Conservation (phyloP, 2,797 vertebrate genomes). For the Sebastiscus albofasciatus region DNA sequence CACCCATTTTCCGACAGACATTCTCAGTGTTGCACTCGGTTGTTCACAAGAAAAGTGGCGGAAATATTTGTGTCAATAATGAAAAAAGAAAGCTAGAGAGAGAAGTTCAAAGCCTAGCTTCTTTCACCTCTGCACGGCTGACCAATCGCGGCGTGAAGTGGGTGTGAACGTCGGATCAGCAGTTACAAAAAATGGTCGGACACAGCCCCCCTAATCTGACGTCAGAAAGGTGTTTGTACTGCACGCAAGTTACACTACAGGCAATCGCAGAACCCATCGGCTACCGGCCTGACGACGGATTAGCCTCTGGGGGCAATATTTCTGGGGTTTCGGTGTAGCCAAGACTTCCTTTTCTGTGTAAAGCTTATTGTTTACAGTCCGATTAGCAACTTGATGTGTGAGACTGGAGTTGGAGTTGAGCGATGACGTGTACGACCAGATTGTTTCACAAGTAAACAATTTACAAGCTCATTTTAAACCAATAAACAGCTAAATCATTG, state of each 20-base stretch:
- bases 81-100: neutral
- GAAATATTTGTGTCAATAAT: neutral
- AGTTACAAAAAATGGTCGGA: neutral
- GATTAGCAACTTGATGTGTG: too few relatives aligned
- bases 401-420: too few relatives aligned
- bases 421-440: rapidly evolving
- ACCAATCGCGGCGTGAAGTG: neutral
- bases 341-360: neutral
- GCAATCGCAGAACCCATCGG: neutral
- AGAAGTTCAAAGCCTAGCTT: neutral
- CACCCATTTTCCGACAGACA: neutral
- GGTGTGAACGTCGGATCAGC: neutral
- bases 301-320: neutral
- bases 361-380: neutral
- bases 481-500: too few relatives aligned
- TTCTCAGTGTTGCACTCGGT: neutral
- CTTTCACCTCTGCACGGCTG: neutral
- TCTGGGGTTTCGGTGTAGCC: neutral
- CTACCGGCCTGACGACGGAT: too few relatives aligned
- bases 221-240: neutral
- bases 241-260: neutral
- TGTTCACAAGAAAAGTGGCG: neutral
- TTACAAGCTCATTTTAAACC: too few relatives aligned
- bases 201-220: neutral
- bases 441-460: too few relatives aligned